Evolutionary conservation across 2,113 vertebrate species (phyloP), one percentile per base, ranked within the genome.

Genomic region (Ictalurus punctatus): DNA sequence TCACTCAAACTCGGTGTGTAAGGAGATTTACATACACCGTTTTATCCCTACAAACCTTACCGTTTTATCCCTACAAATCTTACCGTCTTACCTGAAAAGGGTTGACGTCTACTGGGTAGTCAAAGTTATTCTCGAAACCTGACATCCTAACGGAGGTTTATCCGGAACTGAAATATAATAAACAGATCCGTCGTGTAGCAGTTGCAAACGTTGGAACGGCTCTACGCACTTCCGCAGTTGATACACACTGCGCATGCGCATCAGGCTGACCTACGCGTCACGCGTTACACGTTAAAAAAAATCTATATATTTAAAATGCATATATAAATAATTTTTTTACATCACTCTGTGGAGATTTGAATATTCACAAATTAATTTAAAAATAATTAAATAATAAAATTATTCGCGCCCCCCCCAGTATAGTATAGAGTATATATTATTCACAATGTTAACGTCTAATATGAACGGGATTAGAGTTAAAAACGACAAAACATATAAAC

Each of bases 31-130:
- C 54, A 48, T 9, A 56, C 48, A 52, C 44, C 40, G 69, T 27
- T 48, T 71, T 65, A 58, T 30, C 16, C 1, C 5, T 30, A 34
- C 0, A 79, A 14, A 90, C 83, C 81, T 27, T 2, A 84, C 12
- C 0, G 30, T 92, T 34, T 71, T 58, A 58, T 30, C 16, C 1
- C 5, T 30, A 34, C 0, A 79, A 14, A 90, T 81, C 81, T 27
- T 2, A 84, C 12, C 0, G 30, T 92, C 92, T 94, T 94, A 98
- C 98, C 94, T 98, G 97, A 89, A 98, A 98, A 0, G 97, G 98
- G 91, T 98, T 98, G 83, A 97, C 95, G 25, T 94, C 95, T 92
- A 94, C 94, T 83, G 97, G 93, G 67, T 97, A 96, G 79, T 96
- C 97, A 91, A 98, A 98, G 80, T 69, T 85, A 21, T 4, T 69